Base-by-base conservation (phyloP, 2,888 invertebrate genomes). In the Synergus japonicus region DNA sequence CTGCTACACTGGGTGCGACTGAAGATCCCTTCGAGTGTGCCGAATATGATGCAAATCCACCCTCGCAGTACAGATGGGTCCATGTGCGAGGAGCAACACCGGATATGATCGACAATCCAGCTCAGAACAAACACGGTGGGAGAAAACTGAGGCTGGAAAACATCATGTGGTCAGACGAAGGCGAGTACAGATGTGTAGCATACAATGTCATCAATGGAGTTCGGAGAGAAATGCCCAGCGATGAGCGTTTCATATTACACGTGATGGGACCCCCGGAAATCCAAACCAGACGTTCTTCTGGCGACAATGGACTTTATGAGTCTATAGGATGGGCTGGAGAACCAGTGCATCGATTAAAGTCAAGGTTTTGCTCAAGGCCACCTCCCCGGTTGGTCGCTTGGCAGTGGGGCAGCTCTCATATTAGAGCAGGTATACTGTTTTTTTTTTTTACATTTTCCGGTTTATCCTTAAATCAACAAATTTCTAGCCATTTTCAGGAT, bases 371-470 rank as follows among this genome's bases (percentile, higher is more conserved):
- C 65, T 92, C 92, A 44, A 87, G 90, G 79, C 97, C 97, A 0
- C 95, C 96, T 79, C 97, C 97, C 0, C 93, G 95, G 81, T 93
- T 95, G 64, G 96, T 97, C 60, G 95, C 96, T 82, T 98, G 97
- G 97, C 96, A 97, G 87, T 98, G 97, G 97, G 97, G 97, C 80
- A 92, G 92, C 76, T 90, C 90, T 37, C 90, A 92, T 66, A 89
- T 92, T 76, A 86, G 91, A 83, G 91, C 91, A 76, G 92, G 92
- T 91, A 85, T 79, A 83, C 46, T 63, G 8, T 9, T 49, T 77
- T 60, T 49, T 77, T 60, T 58, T 58, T 77, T 66, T 37, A 22
- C 13, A 41, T 43, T n/a, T 46, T 46, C 1, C 18, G 10, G 9
- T 60, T 22, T 3, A 12, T 60, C 18, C 29, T 29, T 29, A 29